Base-by-base conservation (phyloP, 2,888 invertebrate genomes). In the Macrosoma leucophasiata region DNA sequence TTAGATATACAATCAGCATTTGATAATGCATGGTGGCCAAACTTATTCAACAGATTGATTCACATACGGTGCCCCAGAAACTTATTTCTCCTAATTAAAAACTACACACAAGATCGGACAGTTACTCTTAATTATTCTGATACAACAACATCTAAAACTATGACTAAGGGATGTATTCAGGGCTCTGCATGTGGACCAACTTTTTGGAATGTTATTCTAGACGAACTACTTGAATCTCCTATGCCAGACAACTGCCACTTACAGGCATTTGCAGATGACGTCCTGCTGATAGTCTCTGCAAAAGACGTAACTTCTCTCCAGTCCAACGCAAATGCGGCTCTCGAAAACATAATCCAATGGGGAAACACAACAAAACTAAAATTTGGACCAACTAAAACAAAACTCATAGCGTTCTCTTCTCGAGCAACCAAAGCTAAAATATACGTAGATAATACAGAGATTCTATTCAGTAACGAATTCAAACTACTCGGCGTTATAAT, bases 161-260 rank as follows among this genome's bases (percentile, higher is more conserved):
- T 43, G 29, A 36, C 43, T 2, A 48, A 27, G 17, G 53, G 53
- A 0, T 55, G 54, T 29, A 39, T 55, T 0, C 54, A 56, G 29
- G 55, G 55, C 0, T 53, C 53, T 0, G 30, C 37, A 0, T 40
- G 45, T 4, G 50, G 51, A 1, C 50, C 52, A 0, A 21, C 29
- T 0, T 13, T 52, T 0, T 53, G 55, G 55, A 55, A 55, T 26
- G 9, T 52, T 0, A 38, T 53, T 1, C 17, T 56, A 0, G 51
- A 58, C 10, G 38, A 46, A 2, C 44, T 56, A 0, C 39, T 55
- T 1, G 12, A 39, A 0, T 13, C 17, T 2, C 3, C n/a, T 0
- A 13, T 43, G 1, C 45, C 44, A 0, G 2, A 2, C 0, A 47
- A 41, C 3, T 49, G 44, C n/a, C 39, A 38, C 1, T 6, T 48